Evolutionary conservation across 2,113 vertebrate genomes (phyloP).

Genomic region (Mesitornis unicolor): DNA sequence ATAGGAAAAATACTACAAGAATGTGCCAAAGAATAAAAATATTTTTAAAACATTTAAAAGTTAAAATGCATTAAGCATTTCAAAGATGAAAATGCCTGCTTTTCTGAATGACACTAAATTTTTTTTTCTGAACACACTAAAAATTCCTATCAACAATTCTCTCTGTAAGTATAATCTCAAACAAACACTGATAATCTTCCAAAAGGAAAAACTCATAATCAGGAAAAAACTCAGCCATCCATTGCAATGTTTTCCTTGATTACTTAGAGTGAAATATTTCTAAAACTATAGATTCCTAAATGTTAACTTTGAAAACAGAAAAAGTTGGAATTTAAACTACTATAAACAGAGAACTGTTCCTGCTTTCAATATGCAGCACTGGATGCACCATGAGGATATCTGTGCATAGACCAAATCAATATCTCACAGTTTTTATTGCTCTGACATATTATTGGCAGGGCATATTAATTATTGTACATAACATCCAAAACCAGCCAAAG

Average conservation of each 20-base stretch:
- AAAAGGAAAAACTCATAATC: not conserved
- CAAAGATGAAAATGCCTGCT: not conserved
- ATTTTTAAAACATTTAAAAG: not conserved
- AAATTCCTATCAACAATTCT: not conserved
- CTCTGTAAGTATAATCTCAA: not conserved
- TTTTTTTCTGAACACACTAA: not conserved
- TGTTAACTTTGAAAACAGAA: not conserved
- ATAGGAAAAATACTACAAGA: conserved; percentile 18
- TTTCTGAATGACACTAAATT: too few relatives aligned
- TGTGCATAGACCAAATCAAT: not conserved
- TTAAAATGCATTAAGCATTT: conserved; percentile 26
- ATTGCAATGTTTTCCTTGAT: not conserved
- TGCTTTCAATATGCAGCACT: not conserved
- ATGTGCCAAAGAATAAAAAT: conserved; percentile 27
- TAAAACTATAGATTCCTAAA: not conserved
- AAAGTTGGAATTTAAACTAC: not conserved
- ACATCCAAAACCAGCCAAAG: not conserved
- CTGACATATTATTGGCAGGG: not conserved
- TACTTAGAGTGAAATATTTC: not conserved
- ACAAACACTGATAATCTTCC: not conserved
- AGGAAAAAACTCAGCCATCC: not conserved
- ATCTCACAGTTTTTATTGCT: not conserved
- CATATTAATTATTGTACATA: not conserved
- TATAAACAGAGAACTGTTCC: not conserved
- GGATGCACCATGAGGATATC: fast-evolving